Base-by-base conservation (phyloP, 2,113 vertebrate species). In the Loxodonta africana region DNA sequence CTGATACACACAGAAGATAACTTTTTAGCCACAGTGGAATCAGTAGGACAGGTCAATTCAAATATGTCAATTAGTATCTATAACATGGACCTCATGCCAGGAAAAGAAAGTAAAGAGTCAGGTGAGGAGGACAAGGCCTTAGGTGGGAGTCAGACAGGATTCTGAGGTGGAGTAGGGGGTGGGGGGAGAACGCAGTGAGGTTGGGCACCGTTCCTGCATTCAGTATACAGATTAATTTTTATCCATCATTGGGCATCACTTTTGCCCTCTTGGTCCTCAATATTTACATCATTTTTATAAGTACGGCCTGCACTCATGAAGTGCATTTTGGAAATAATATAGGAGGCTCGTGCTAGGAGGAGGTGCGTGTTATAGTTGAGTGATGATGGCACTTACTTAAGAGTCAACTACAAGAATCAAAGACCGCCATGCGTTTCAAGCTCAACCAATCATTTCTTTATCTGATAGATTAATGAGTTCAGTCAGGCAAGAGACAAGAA, bases 21-120 rank as follows among this genome's bases (percentile, higher is more conserved):
- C 84, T 94, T 95, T 88, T 69, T 10, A 96, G 96, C 83, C 57
- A 96, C n/a, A 96, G 78, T 46, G 74, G 76, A 97, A 84, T 53
- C 65, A 94, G 94, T 33, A 62, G 81, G 41, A 62, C 44, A 88
- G 60, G 20, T 93, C 76, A 87, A 87, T 69, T 73, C 18, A 69
- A 73, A 41, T 48, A 65, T 12, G 77, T 74, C 18, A 69, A 48
- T 74, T 80, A 88, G 46, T 28, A 67, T 69, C 65, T 85, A 26
- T 60, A 85, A 63, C 46, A 94, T 2, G 14, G 26, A 53, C 63
- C 28, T 90, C 46, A 17, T 67, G 30, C 15, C n/a, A 71, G n/a
- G 37, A 90, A 81, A 84, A 85, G 23, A 90, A 51, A 51, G 71
- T 62, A 33, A 95, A 41, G 73, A 86, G 82, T 86, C 74, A 88